phyloP scores from a whole-genome alignment of 2,888 invertebrate genomes.

The Drosophila mimetica region DNA sequence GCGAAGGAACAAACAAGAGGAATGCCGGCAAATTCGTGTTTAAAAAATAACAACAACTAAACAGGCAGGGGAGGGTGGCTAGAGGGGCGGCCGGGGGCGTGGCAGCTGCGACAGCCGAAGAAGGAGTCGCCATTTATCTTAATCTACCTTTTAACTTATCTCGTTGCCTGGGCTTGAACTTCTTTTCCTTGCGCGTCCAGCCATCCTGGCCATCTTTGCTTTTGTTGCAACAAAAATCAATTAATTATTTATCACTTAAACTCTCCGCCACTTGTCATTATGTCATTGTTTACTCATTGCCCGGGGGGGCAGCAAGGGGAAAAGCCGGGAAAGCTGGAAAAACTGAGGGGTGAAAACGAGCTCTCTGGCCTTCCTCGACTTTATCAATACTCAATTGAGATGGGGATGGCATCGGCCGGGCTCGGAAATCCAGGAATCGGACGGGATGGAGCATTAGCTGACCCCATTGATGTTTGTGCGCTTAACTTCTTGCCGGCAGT shows the following conservation, averaged over 20 bases:
- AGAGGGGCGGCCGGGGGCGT: constrained; percentile 17
- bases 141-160: constrained; percentile 81
- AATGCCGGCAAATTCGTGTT: constrained; percentile 72
- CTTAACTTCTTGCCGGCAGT: constrained; percentile 80
- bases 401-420: constrained; percentile 26
- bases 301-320: constrained; percentile 49
- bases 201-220: constrained; percentile 38
- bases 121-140: constrained; percentile 80
- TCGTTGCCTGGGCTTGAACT: constrained; percentile 71
- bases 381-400: constrained; percentile 84
- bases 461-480: constrained; percentile 79
- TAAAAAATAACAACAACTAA: constrained; percentile 63
- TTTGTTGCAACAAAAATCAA: constrained; percentile 83
- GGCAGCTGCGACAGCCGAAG: constrained; percentile 51
- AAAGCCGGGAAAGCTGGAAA: constrained; percentile 2
- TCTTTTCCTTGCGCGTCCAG: constrained; percentile 38
- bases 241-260: constrained; percentile 84
- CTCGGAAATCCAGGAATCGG: constrained; percentile 8
- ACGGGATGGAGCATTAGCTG: constrained; percentile 67
- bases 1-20: constrained; percentile 69
- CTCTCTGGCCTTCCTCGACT: constrained; percentile 67
- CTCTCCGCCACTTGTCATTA: constrained; percentile 84
- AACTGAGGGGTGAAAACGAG: constrained; percentile 29
- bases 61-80: constrained; percentile 19
- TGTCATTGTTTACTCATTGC: constrained; percentile 84